Percentiles rank a stretch among this genome's conserved stretches.
Conservation (phyloP, 1,140 invertebrate genomes). For the Drosophila bocki region DNA sequence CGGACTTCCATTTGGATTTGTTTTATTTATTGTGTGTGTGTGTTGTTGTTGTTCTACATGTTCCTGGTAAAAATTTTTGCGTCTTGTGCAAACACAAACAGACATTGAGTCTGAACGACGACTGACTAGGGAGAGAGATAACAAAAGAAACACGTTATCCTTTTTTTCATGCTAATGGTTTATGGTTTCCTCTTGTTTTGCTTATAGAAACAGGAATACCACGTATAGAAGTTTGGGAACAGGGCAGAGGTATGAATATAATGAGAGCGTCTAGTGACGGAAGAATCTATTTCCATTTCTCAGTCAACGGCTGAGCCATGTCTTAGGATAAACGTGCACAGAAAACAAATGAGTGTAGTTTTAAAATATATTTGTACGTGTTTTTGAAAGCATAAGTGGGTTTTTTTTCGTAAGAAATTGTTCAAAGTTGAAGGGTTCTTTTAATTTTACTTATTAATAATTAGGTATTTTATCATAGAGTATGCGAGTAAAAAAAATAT, state of each 20-base stretch:
- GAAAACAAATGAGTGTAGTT: neutral
- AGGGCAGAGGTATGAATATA: conserved; percentile 25
- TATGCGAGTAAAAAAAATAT: too few relatives aligned
- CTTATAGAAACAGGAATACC: conserved; percentile 28
- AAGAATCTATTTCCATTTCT: conserved; percentile 11
- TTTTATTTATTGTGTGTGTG: conserved; percentile 34
- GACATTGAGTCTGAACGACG: conserved; percentile 21
- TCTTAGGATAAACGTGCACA: conserved; percentile 40
- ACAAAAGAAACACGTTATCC: conserved; percentile 71
- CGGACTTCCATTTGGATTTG: conserved; percentile 39
- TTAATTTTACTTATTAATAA: neutral
- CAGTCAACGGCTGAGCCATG: conserved; percentile 16
- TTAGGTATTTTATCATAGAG: neutral
- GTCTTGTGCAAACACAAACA: conserved; percentile 71
- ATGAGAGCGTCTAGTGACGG: conserved; percentile 36
- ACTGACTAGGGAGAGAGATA: conserved; percentile 37
- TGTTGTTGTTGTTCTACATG: conserved; percentile 43
- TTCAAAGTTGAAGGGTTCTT: too few relatives aligned
- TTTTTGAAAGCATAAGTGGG: neutral
- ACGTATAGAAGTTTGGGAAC: conserved; percentile 16
- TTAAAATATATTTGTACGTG: neutral
- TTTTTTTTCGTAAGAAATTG: neutral
- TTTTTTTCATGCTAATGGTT: conserved; percentile 69
- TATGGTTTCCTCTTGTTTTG: conserved; percentile 64
- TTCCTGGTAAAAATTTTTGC: conserved; percentile 66